phyloP scores from a whole-genome alignment of 2,888 invertebrate species.

The Chironomus tentans region DNA sequence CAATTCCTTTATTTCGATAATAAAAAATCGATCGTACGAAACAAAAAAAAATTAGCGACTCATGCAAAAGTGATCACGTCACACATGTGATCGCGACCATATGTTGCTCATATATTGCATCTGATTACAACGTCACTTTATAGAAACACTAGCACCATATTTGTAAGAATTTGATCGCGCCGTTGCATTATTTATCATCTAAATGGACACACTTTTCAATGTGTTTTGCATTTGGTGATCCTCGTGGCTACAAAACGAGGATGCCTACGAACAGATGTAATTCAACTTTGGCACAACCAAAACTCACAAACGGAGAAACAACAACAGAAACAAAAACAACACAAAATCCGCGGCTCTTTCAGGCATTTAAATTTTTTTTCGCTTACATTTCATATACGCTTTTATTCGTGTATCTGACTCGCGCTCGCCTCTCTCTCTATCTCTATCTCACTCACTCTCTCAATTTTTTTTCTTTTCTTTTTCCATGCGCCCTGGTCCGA shows the following conservation, averaged over 20 bases:
- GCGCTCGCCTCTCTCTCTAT: background rate
- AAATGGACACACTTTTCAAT: background rate
- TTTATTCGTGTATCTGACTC: background rate
- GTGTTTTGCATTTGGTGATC: background rate
- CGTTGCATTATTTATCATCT: constrained; percentile 13
- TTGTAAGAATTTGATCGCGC: constrained; percentile 15
- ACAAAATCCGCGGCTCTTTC: constrained; percentile 14
- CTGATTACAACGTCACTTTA: constrained; percentile 17
- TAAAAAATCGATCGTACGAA: too few relatives aligned
- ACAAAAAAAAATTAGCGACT: background rate
- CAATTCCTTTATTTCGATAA: too few relatives aligned
- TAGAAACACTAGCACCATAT: constrained; percentile 15
- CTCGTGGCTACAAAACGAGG: constrained; percentile 5
- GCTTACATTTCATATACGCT: background rate
- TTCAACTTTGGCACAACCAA: background rate
- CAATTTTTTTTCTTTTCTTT: background rate
- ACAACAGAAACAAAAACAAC: constrained; percentile 6
- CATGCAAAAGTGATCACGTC: constrained; percentile 14
- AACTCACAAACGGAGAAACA: constrained; percentile 1
- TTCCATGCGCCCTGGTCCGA: background rate
- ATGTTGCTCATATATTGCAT: constrained; percentile 14
- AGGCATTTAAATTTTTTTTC: constrained; percentile 20
- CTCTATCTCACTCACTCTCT: background rate
- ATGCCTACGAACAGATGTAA: constrained; percentile 21
- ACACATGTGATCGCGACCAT: constrained; percentile 22